Conservation (phyloP, 37 sponge, comb jelly and placozoan species). For the Hormiphora californensis region DNA sequence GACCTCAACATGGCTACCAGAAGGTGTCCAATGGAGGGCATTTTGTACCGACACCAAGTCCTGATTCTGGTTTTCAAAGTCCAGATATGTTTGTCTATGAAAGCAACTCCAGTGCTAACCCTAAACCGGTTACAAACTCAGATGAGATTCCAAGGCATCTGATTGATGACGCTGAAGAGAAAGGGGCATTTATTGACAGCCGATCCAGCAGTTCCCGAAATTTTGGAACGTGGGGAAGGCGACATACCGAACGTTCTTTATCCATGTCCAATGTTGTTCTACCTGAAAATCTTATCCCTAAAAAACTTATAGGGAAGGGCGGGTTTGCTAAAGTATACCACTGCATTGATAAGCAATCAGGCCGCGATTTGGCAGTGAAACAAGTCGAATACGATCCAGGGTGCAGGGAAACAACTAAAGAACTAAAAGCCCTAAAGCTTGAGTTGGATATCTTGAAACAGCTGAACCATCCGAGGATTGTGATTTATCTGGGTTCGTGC, state of each 20-base stretch:
- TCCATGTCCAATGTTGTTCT: not conserved
- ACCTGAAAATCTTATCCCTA: not conserved
- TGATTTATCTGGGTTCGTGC: not conserved
- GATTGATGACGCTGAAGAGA: not conserved
- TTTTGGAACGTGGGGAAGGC: not conserved
- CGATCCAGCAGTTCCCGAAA: not conserved
- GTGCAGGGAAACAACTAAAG: not conserved
- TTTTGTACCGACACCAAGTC: not conserved
- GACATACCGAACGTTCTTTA: not conserved
- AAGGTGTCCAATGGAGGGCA: not conserved
- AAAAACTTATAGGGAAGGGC: not conserved
- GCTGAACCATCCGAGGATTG: constrained; percentile 13
- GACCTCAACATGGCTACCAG: too few species aligned
- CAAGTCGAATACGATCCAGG: not conserved
- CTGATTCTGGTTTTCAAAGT: constrained; percentile 29
- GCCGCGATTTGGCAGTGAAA: not conserved
- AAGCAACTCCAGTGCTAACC: not conserved
- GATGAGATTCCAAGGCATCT: constrained; percentile 3
- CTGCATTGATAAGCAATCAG: not conserved
- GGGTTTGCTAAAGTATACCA: constrained; percentile 33
- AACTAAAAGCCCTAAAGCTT: not conserved
- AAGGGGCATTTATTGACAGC: not conserved
- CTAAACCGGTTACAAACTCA: not conserved
- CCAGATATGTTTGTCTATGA: not conserved
- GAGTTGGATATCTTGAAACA: not conserved